Percentiles rank a stretch among this genome's conserved stretches.
Conservation (phyloP, 2,113 vertebrate genomes). For the Mustelus asterias region DNA sequence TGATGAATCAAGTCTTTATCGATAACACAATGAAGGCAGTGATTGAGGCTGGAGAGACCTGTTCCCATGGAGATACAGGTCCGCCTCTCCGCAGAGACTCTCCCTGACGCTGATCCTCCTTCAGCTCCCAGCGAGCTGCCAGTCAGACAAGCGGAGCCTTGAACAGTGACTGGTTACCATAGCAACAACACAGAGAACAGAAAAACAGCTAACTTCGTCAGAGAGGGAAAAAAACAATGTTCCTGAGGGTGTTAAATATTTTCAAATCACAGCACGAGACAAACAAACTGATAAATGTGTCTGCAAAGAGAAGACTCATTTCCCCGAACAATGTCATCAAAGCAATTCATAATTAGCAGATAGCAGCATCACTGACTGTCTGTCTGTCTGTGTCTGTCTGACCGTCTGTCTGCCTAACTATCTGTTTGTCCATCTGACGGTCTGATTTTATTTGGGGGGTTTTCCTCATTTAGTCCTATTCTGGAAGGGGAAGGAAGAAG, state of each 20-base stretch:
- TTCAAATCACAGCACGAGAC: neutral
- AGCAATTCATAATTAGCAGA: neutral
- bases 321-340: neutral
- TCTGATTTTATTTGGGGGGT: neutral
- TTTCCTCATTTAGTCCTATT: neutral
- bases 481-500: neutral
- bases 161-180: neutral
- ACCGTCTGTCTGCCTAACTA: neutral
- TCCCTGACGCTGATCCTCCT: neutral
- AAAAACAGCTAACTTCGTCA: neutral
- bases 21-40: neutral
- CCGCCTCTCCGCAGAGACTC: neutral
- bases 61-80: neutral
- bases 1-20: neutral
- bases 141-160: neutral
- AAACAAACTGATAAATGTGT: neutral
- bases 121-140: neutral
- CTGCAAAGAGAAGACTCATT: neutral
- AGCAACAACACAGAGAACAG: neutral
- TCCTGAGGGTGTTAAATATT: neutral
- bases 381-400: neutral
- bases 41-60: neutral
- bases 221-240: neutral
- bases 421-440: neutral
- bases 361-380: neutral